Base-by-base conservation (phyloP, 2,888 invertebrate species). In the Netelia fuscicornis region DNA sequence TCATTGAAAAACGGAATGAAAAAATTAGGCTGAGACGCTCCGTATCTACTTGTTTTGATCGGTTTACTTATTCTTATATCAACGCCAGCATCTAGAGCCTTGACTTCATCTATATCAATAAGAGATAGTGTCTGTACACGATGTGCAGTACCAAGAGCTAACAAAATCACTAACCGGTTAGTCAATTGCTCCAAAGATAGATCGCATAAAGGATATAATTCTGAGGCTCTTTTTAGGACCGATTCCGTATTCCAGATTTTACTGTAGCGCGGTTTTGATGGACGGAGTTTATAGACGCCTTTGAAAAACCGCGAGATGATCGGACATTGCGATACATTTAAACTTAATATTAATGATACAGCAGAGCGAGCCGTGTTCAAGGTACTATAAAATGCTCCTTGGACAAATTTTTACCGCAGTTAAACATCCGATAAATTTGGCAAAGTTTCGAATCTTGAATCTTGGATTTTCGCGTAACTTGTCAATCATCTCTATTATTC, bases 311-410 rank as follows among this genome's bases (percentile, higher is more conserved):
- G 62, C 1, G 62, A 48, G 3, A 86, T 23, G 0, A 54, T 11
- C 13, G 17, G 52, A 58, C 65, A 48, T 2, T 79, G 20, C 9
- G 68, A 42, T 1, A 84, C 9, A 37, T 77, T 67, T 9, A 74
- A 65, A 8, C 44, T 54, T 9, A 58, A 48, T 11, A 86, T 65
- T 8, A 87, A 52, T 0, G 85, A 75, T 2, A 88, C 30, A 1
- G 84, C 85, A 6, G 87, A 70, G 13, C 86, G 65, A 17, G 70
- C 62, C 0, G 85, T 81, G 68, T 86, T 87, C 13, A 87, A 60
- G 17, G 17, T 17, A 17, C 17, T 17, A 17, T 17, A 17, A 17
- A 0, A 17, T 17, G 17, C 17, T 17, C 17, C 17, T 17, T 17
- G 17, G 17, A 0, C 17, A 17, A 17, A 17, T 17, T 17, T 17